Conservation (phyloP, 1,140 invertebrate genomes). For the Dufourea novaeangliae region DNA sequence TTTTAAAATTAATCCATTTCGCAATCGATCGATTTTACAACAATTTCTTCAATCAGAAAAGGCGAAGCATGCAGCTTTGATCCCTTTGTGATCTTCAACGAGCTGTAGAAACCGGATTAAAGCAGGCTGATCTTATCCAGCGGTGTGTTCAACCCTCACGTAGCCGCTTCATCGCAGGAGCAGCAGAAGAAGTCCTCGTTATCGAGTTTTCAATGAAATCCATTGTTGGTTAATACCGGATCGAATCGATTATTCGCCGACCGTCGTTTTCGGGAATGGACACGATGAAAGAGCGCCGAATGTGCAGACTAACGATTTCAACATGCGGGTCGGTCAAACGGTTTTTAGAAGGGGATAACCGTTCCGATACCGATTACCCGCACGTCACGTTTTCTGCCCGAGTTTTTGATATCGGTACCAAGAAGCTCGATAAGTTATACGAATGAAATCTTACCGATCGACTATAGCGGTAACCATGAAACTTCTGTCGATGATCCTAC, state of each 20-base stretch:
- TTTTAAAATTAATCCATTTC: slow-evolving; percentile 11
- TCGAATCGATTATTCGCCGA: slow-evolving; percentile 48
- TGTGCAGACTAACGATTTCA: slow-evolving; percentile 37
- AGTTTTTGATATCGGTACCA: slow-evolving; percentile 26
- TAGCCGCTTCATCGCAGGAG: slow-evolving; percentile 51
- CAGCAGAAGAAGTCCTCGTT: slow-evolving; percentile 54
- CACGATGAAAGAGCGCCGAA: slow-evolving; percentile 23
- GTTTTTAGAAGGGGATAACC: slow-evolving; percentile 40
- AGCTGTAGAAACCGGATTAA: slow-evolving; percentile 23
- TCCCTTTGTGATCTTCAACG: slow-evolving; percentile 4
- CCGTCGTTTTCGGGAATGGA: slow-evolving; percentile 37
- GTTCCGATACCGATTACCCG: slow-evolving; percentile 39
- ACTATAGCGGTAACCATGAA: slow-evolving; percentile 7
- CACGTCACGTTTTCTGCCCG: slow-evolving; percentile 30
- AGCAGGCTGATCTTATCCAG: slow-evolving; percentile 56
- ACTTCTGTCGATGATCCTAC: not conserved
- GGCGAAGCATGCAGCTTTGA: not conserved
- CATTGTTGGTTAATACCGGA: slow-evolving; percentile 50
- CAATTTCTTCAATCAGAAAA: slow-evolving; percentile 20
- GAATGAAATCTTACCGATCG: slow-evolving; percentile 9
- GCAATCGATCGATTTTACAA: slow-evolving; percentile 7
- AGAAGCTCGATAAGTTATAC: slow-evolving; percentile 13
- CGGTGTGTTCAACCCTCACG: slow-evolving; percentile 41
- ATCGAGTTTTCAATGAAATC: slow-evolving; percentile 54
- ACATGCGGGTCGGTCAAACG: slow-evolving; percentile 32